Evolutionary conservation across 2,888 invertebrate species (phyloP).

Genomic region (Copidosoma aretas): DNA sequence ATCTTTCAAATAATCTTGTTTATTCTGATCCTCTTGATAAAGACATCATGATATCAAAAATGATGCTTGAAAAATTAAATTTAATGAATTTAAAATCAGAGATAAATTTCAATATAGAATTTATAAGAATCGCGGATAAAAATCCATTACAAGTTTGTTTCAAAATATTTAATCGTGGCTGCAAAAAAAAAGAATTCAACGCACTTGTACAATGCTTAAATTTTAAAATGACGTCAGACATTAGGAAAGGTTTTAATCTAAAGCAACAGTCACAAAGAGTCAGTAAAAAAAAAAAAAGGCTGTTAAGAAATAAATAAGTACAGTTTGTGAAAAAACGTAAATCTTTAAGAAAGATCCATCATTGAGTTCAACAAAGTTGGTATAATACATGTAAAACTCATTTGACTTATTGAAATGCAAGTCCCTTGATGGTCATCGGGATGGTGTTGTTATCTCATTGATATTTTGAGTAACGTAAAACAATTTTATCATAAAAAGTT

Average conservation of each 20-base stretch:
- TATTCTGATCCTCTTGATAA: conserved; percentile 50
- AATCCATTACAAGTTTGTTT: conserved; percentile 46
- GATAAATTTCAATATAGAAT: not conserved
- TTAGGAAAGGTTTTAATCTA: conserved; percentile 43
- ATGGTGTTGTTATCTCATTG: too few relatives aligned
- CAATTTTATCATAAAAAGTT: too few relatives aligned
- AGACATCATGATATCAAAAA: conserved; percentile 57
- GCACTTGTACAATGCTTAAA: conserved; percentile 51
- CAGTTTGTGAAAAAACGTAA: too few relatives aligned
- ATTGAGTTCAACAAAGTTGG: too few relatives aligned
- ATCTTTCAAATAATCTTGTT: conserved; percentile 44
- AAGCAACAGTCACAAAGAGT: not conserved
- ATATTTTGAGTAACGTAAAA: too few relatives aligned
- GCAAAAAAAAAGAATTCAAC: conserved; percentile 52
- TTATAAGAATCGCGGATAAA: conserved; percentile 51
- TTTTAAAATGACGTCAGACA: conserved; percentile 49
- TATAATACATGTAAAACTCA: too few relatives aligned
- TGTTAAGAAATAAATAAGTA: too few relatives aligned
- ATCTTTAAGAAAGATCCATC: too few relatives aligned
- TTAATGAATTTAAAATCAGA: not conserved
- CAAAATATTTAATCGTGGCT: conserved; percentile 47
- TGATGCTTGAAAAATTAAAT: conserved; percentile 44
- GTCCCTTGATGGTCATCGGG: too few relatives aligned
- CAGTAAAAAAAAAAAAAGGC: too few relatives aligned
- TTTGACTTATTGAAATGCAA: too few relatives aligned